Percentiles rank a stretch among this genome's conserved stretches.
Conservation (phyloP, 2,888 invertebrate genomes). For the Trilocha varians region DNA sequence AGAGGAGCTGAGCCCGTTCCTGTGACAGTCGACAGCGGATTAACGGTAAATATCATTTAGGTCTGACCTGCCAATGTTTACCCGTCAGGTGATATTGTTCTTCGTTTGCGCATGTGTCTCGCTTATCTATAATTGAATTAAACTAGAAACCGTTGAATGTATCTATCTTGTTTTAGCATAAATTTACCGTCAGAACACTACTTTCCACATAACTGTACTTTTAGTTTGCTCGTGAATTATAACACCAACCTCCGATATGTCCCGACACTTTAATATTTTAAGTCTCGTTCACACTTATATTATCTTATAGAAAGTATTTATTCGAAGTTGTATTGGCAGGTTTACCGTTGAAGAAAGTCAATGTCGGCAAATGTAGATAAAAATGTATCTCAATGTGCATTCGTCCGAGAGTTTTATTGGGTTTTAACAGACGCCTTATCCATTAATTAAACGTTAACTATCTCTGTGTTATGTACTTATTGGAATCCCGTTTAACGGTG, state of each 20-base stretch:
- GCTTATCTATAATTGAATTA: neutral
- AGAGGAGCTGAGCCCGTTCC: slow-evolving; percentile 44
- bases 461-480: no score
- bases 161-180: neutral
- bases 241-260: slow-evolving; percentile 41
- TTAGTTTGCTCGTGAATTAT: slow-evolving; percentile 65
- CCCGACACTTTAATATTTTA: slow-evolving; percentile 22
- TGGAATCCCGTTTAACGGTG: no score
- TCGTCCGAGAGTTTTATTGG: slow-evolving; percentile 43
- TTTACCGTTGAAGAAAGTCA: slow-evolving; percentile 64
- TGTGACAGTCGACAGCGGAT: slow-evolving; percentile 45
- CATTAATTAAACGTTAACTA: neutral
- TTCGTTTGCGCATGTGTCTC: neutral
- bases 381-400: slow-evolving; percentile 32
- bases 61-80: slow-evolving; percentile 58
- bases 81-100: slow-evolving; percentile 53
- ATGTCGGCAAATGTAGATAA: slow-evolving; percentile 34
- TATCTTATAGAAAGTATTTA: slow-evolving; percentile 30
- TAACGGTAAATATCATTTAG: slow-evolving; percentile 68
- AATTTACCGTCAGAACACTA: slow-evolving; percentile 5
- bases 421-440: slow-evolving; percentile 17
- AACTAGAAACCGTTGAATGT: neutral
- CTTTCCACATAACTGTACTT: slow-evolving; percentile 53
- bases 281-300: slow-evolving; percentile 24
- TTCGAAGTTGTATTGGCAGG: slow-evolving; percentile 17